These are phyloP conservation scores for Nothobranchius kuhntae DNA, from an alignment of 2,113 vertebrate genomes.

Conservation along the genomic window DNA sequence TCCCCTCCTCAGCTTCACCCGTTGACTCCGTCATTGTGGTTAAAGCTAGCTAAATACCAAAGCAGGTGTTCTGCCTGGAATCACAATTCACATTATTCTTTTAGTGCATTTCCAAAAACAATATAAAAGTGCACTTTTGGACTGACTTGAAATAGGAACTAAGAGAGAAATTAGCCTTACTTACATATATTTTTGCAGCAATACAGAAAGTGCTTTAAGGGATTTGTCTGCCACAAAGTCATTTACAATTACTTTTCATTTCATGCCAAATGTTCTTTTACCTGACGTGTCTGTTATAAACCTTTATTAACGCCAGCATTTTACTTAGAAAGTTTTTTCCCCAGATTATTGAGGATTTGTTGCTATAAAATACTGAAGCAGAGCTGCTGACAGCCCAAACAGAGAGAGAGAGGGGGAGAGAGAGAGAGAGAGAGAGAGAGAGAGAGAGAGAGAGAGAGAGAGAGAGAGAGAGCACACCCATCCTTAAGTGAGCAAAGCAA, in stretches of 20 bases:
- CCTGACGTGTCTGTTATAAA: not conserved
- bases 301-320: constrained; percentile 12
- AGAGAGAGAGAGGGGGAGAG: constrained; percentile 9
- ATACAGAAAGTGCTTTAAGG: not conserved
- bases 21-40: not conserved
- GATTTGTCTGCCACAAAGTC: not conserved
- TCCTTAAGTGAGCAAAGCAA: constrained; percentile 76
- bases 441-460: not conserved
- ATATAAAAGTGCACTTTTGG: not conserved
- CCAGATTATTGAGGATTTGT: constrained; percentile 24
- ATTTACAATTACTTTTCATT: no score
- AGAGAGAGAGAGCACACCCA: constrained; percentile 38
- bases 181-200: not conserved
- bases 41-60: not conserved
- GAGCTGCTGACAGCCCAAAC: constrained; percentile 26
- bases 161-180: not conserved
- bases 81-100: not conserved
- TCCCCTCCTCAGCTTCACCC: not conserved
- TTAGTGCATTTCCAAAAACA: not conserved
- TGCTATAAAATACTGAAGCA: constrained; percentile 36
- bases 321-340: constrained; percentile 20
- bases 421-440: constrained; percentile 21
- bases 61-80: not conserved
- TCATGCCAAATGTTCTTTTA: not conserved
- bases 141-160: not conserved